Base-by-base conservation (phyloP, 2,113 vertebrate genomes). In the Corapipo altera region DNA sequence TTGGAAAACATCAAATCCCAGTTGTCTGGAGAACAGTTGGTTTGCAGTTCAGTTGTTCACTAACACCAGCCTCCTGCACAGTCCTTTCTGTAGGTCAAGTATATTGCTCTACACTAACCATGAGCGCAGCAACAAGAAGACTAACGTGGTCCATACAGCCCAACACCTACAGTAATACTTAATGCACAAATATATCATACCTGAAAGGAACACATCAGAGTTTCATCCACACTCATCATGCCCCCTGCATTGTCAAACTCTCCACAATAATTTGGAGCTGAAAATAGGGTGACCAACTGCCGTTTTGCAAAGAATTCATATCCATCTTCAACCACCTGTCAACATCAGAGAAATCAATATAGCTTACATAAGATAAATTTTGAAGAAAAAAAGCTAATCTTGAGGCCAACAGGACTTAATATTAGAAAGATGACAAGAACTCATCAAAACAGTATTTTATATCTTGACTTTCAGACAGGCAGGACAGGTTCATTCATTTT, bases 201-300 rank as follows among this genome's bases (percentile, higher is more conserved):
- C 99, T 99, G 99, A 97, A 99, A 99, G 51, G 99, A 99, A 96
- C 99, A 99, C 99, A 99, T 99, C 98, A 99, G 98, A 74, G 99
- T 99, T 96, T 99, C 99, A 92, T 99, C 99, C 57, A 99, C 99
- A 79, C 99, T 99, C 99, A 99, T 99, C 99, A 99, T 99, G 94
- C 99, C 99, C 62, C 99, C 99, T 88, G 99, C 99, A 74, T 99
- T 99, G 97, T 99, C 99, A 93, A 99, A 99, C 96, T 99, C 99
- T 73, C 99, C 99, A 95, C 99, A 99, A 92, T 99, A 99, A 98
- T 99, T 99, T 52, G 99, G 99, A 87, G 99, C 99, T 41, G 99
- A 99, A 97, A 99, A 99, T 44, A 99, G 97, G 33, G 99, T 99
- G 92, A 99, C 99, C 98, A 99, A 98, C 95, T 99, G 99, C 83